Base-by-base conservation (phyloP, 2,888 invertebrate species). In the Drosophila setosimentum region DNA sequence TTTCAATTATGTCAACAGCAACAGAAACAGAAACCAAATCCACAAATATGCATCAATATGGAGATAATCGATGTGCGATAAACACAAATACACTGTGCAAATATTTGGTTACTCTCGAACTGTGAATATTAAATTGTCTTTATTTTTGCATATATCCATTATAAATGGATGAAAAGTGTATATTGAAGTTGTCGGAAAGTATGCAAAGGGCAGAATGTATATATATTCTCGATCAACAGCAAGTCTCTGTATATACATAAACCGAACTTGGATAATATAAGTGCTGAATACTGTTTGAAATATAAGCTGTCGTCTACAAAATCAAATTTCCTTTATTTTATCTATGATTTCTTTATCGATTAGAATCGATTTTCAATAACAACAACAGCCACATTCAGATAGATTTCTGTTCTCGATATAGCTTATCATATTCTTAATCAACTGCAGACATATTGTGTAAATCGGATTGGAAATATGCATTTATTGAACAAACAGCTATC, bases 1-100 rank as follows among this genome's bases (percentile, higher is more conserved):
- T 82, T 86, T 86, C 88, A 87, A 86, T 88, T 88, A 87, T 88
- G 76, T 79, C 80, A 82, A 82, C 80, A 80, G 58, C 50, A 73
- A 60, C 42, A 18, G 66, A 40, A 30, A 51, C 59, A 48, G 55
- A 72, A 73, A 60, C 70, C 64, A 65, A 50, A 57, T 35, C 27
- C 62, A 7, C 30, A 33, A 51, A 61, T 45, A 58, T 16, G 45
- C 42, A 21, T 32, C 7, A 16, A 21, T 51, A 2, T 57, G 61
- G 68, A 67, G 72, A 66, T 80, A 78, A 60, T 57, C 63, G 49
- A 53, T 13, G 11, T 29, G 45, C 30, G 37, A 40, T 50, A 33
- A 50, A n/a, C 2, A 18, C n/a, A 35, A 51, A 24, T 27, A 48
- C 27, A 24, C 53, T 42, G 40, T 5, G 0, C 21, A 35, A 45